Percentiles rank a stretch among this genome's conserved stretches.
phyloP scores from a whole-genome alignment of 2,797 vertebrate species.

The Knipowitschia caucasica region DNA sequence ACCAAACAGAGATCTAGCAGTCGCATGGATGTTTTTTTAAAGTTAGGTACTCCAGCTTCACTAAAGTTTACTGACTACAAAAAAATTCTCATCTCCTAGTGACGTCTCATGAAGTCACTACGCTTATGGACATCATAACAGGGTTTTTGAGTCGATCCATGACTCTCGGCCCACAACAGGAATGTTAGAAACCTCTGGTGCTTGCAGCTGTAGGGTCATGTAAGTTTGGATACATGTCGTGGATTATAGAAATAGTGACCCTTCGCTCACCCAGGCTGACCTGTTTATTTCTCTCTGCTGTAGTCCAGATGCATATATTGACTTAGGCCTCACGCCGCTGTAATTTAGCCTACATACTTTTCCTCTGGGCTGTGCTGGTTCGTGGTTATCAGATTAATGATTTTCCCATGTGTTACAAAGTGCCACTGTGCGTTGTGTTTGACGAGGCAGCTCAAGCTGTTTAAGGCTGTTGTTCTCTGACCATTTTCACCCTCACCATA shows the following conservation, averaged over 20 bases:
- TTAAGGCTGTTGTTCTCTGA: constrained; percentile 6
- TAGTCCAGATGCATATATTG: constrained; percentile 8
- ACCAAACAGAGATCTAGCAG: too few relatives aligned
- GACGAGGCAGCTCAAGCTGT: constrained; percentile 5
- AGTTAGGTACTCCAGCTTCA: too few relatives aligned
- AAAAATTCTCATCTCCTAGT: too few relatives aligned
- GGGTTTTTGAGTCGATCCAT: too few relatives aligned
- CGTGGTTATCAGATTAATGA: constrained; percentile 13
- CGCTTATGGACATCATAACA: too few relatives aligned
- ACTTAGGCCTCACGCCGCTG: neutral
- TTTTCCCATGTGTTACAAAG: constrained; percentile 14
- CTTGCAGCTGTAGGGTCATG: neutral
- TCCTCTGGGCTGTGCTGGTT: neutral
- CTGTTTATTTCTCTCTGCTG: neutral
- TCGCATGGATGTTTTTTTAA: too few relatives aligned
- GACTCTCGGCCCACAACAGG: neutral
- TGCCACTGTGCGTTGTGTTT: constrained; percentile 12
- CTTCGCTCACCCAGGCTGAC: neutral
- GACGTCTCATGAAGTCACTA: too few relatives aligned
- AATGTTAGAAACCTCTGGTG: neutral
- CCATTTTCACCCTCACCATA: too few relatives aligned
- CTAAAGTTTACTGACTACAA: too few relatives aligned
- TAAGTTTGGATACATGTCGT: neutral
- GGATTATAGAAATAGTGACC: neutral
- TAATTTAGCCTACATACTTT: constrained; percentile 14